Conservation (phyloP, 2,888 invertebrate genomes). For the Tetheella fluctuosa region DNA sequence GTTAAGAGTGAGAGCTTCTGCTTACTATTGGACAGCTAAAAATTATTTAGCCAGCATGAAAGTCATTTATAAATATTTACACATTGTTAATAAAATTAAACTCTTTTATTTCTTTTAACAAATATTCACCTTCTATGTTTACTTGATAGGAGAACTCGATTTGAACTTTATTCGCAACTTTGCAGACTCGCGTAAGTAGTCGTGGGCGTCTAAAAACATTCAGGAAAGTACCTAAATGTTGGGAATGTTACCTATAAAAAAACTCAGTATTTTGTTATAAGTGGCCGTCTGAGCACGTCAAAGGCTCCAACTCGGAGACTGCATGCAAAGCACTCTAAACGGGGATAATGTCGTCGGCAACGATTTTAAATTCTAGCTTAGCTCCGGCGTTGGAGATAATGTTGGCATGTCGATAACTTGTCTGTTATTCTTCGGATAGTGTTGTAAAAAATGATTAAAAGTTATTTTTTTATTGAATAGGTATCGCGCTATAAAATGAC, state of each 20-base stretch:
- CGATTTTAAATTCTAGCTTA: slow-evolving; percentile 59
- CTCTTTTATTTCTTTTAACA: not conserved
- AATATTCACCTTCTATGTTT: not conserved
- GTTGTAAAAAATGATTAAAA: slow-evolving; percentile 19
- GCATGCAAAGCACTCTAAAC: slow-evolving; percentile 59
- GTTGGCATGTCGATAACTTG: slow-evolving; percentile 48
- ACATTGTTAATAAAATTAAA: no score
- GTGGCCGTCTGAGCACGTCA: slow-evolving; percentile 73
- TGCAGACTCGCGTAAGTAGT: slow-evolving; percentile 41
- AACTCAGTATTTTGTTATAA: slow-evolving; percentile 66
- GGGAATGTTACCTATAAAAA: slow-evolving; percentile 51
- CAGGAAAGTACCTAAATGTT: slow-evolving; percentile 53
- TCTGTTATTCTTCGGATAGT: slow-evolving; percentile 27
- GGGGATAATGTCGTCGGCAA: slow-evolving; percentile 51
- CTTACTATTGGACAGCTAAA: no score
- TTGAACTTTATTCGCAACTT: slow-evolving; percentile 42
- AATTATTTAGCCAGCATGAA: no score
- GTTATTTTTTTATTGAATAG: not conserved
- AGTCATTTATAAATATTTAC: no score
- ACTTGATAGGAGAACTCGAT: not conserved
- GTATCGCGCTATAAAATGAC: not conserved
- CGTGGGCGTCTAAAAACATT: slow-evolving; percentile 38
- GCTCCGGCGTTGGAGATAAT: slow-evolving; percentile 43
- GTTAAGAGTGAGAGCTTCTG: not conserved
- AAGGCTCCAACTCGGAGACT: slow-evolving; percentile 56